Conservation (phyloP, 2,113 vertebrate genomes). For the Danio rerio region DNA sequence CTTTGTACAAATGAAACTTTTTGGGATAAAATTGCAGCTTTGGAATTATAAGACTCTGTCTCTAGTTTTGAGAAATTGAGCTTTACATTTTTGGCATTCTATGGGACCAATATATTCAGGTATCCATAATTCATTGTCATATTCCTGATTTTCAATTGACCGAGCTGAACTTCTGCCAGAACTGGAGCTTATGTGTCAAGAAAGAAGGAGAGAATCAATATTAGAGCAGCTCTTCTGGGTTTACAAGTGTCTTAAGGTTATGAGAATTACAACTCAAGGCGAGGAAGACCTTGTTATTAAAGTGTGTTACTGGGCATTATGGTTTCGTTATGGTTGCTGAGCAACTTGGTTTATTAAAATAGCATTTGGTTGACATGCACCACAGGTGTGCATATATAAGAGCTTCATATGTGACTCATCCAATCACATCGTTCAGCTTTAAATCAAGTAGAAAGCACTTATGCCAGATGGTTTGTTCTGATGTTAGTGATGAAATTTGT, state of each 20-base stretch:
- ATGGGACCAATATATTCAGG: background rate
- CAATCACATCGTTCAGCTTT: background rate
- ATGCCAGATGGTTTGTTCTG: background rate
- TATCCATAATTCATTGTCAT: background rate
- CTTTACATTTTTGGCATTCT: no score
- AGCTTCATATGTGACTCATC: background rate
- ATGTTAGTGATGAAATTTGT: background rate
- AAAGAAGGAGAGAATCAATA: background rate
- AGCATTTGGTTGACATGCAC: background rate
- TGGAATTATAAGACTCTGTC: no score
- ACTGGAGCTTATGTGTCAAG: background rate
- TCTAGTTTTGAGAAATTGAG: no score
- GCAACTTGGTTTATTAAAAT: background rate
- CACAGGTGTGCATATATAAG: background rate
- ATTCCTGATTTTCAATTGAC: background rate
- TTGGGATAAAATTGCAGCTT: no score
- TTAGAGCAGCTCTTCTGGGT: slow-evolving; percentile 11
- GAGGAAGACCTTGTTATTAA: background rate
- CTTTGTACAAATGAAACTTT: no score
- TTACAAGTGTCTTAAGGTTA: slow-evolving; percentile 22
- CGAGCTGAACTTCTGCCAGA: no score
- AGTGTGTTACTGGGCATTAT: background rate
- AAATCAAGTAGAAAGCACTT: background rate
- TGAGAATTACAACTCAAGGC: slow-evolving; percentile 16
- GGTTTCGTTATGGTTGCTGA: background rate